Percentiles rank a stretch among this genome's conserved stretches.
Evolutionary conservation across 1,140 invertebrate genomes (phyloP).

Genomic region (Lepeophtheirus salmonis): DNA sequence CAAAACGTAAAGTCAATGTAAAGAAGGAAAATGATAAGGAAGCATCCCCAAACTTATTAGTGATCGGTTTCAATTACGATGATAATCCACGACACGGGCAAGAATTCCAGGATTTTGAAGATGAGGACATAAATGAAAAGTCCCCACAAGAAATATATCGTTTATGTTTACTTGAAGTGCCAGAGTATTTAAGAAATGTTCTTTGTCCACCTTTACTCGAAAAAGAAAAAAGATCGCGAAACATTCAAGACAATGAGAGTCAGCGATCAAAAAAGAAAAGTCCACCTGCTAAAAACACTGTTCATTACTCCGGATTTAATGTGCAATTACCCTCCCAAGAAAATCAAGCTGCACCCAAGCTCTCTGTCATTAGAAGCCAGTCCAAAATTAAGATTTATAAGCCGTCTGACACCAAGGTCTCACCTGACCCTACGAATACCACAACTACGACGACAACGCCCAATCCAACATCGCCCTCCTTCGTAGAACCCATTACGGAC

Average conservation of each 20-base stretch:
- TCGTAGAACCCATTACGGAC: no score
- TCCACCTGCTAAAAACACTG: not conserved
- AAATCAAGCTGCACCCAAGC: not conserved
- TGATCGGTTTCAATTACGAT: conserved; percentile 6
- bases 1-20: not conserved
- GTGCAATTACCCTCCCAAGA: not conserved
- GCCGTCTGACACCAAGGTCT: no score
- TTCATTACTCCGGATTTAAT: not conserved
- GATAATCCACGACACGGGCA: not conserved
- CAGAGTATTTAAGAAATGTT: not conserved
- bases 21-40: not conserved
- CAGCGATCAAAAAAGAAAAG: not conserved
- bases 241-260: not conserved
- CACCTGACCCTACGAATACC: no score
- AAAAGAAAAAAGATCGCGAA: not conserved
- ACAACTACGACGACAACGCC: no score
- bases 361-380: not conserved
- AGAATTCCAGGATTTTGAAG: conserved; percentile 3
- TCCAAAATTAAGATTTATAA: conserved; percentile 8
- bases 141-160: conserved; percentile 5
- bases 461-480: no score
- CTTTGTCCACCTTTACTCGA: conserved; percentile 8
- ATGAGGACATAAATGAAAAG: conserved; percentile 9
- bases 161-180: conserved; percentile 3
- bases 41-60: not conserved